These are phyloP conservation scores for Cirrhinus molitorella DNA, from an alignment of 2,797 vertebrate genomes.

Conservation along the genomic window DNA sequence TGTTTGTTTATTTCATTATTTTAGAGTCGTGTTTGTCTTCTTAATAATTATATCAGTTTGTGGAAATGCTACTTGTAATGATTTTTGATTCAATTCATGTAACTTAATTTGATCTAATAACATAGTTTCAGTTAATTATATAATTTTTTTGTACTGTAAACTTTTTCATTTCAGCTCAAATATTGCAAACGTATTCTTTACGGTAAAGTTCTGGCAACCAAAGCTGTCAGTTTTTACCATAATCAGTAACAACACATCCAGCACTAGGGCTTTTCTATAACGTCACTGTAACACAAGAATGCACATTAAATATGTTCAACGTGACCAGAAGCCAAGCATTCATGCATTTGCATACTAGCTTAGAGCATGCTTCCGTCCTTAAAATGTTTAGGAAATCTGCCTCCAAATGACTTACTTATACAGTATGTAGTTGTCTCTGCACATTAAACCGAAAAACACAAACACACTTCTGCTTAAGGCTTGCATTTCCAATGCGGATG, in stretches of 20 bases:
- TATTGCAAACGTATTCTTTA: not conserved
- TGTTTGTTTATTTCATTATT: no score
- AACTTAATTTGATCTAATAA: no score
- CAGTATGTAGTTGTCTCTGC: not conserved
- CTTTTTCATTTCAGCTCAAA: not conserved
- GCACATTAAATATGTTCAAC: not conserved
- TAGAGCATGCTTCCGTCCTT: not conserved
- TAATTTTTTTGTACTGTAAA: no score
- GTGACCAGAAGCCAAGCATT: not conserved
- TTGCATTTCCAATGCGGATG: not conserved
- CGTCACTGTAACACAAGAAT: not conserved
- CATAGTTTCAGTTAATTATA: no score
- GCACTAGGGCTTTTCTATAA: not conserved
- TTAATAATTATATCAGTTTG: no score
- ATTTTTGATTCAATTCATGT: not conserved
- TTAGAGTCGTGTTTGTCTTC: no score
- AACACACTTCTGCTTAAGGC: not conserved
- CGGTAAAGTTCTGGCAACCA: not conserved
- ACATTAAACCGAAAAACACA: not conserved
- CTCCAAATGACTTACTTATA: not conserved
- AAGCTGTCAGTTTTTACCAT: no score
- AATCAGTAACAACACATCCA: not conserved
- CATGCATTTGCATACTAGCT: constrained; percentile 11
- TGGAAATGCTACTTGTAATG: not conserved
- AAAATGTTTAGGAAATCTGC: not conserved